Evolutionary conservation across 1,140 invertebrate genomes (phyloP).

Genomic region (Pristionchus pacificus): DNA sequence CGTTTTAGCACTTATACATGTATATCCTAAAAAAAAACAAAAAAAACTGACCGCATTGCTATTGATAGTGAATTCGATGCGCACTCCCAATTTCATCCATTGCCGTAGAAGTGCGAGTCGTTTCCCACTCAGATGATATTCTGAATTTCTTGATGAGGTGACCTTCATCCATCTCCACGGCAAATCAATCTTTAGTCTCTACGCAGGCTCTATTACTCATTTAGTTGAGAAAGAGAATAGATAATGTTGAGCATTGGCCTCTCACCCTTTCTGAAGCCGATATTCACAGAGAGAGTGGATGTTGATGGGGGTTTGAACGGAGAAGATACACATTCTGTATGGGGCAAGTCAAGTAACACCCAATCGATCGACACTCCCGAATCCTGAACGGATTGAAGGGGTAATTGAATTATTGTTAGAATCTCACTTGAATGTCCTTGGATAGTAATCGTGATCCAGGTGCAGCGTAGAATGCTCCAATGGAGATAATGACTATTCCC

Average conservation of each 20-base stretch:
- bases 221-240: too few species aligned
- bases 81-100: constrained; percentile 4
- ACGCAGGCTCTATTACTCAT: too few species aligned
- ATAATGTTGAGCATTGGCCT: too few species aligned
- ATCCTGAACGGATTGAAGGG: constrained; percentile 6
- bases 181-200: neutral
- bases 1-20: too few species aligned
- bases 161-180: too few species aligned
- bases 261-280: constrained; percentile 10
- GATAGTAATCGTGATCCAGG: neutral
- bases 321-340: constrained; percentile 1
- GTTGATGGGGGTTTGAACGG: constrained; percentile 2
- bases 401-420: neutral
- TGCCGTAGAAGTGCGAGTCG: constrained; percentile 17
- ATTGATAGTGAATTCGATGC: constrained; percentile 1
- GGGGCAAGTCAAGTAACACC: constrained; percentile 17
- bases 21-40: too few species aligned
- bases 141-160: constrained; percentile 17
- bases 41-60: neutral
- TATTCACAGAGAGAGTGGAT: neutral
- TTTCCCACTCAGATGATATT: constrained; percentile 16
- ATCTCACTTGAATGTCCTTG: neutral
- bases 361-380: constrained; percentile 7
- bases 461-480: neutral
- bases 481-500: constrained; percentile 9